phyloP scores from a whole-genome alignment of 2,113 vertebrate genomes.

The Terrapene triunguis region DNA sequence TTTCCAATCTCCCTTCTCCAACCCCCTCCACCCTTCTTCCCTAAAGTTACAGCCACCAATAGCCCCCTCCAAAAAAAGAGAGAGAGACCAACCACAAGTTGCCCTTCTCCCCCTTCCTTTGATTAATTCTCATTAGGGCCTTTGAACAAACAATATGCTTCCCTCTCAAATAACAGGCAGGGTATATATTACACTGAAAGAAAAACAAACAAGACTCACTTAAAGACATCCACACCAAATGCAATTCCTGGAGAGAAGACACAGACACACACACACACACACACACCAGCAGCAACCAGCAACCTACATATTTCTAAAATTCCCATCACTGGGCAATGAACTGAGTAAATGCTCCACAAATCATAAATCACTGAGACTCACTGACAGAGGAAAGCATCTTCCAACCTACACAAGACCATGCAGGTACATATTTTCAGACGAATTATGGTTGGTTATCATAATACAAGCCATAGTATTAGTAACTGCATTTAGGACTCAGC shows the following conservation, averaged over 20 bases:
- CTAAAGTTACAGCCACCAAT: not conserved
- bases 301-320: not conserved
- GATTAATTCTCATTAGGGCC: constrained; percentile 78
- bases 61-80: not conserved
- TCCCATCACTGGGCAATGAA: constrained; percentile 35
- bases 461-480: not conserved
- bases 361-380: not conserved
- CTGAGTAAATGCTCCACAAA: not conserved
- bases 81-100: not conserved
- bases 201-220: constrained; percentile 78
- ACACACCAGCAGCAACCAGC: not conserved
- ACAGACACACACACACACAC: not conserved
- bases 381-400: constrained; percentile 30
- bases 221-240: constrained; percentile 66
- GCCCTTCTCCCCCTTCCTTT: constrained; percentile 31
- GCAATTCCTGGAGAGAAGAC: constrained; percentile 65
- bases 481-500: not conserved
- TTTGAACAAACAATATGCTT: constrained; percentile 77
- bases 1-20: not conserved
- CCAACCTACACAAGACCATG: not conserved
- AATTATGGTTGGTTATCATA: not conserved
- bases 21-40: not conserved
- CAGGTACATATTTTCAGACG: constrained; percentile 1
- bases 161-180: constrained; percentile 73
- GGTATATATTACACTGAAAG: constrained; percentile 75